These are phyloP conservation scores for Heterohyrax brucei DNA, from an alignment of 2,797 vertebrate species.

Conservation along the genomic window DNA sequence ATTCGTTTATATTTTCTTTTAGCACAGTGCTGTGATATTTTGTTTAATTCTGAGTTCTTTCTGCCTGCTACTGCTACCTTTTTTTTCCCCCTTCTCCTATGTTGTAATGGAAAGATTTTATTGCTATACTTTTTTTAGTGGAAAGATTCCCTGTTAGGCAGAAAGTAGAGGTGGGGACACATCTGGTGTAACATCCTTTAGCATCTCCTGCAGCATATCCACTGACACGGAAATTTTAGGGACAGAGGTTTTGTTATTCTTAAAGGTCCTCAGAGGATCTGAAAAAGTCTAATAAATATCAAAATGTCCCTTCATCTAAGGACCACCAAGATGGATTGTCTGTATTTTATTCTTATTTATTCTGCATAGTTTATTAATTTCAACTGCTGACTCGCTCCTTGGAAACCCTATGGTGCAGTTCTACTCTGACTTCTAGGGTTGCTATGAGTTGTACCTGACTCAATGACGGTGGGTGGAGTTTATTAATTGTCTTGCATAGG, in stretches of 20 bases:
- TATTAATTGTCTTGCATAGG: not conserved
- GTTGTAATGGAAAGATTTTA: not conserved
- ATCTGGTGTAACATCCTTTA: not conserved
- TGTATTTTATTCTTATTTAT: conserved; percentile 37
- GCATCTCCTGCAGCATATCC: not conserved
- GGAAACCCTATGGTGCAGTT: no score
- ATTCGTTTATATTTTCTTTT: conserved; percentile 37
- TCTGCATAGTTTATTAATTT: not conserved
- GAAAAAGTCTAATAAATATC: not conserved
- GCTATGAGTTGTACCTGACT: no score
- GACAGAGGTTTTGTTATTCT: not conserved
- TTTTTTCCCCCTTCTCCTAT: not conserved
- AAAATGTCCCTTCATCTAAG: not conserved
- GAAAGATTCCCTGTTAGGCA: not conserved
- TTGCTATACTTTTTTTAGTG: not conserved
- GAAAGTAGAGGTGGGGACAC: not conserved
- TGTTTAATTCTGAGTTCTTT: not conserved
- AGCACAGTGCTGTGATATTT: conserved; percentile 13
- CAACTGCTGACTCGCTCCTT: no score
- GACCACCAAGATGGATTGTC: not conserved
- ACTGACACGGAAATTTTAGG: not conserved
- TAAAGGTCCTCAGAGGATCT: not conserved
- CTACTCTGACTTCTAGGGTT: no score
- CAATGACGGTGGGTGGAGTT: not conserved
- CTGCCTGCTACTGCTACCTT: not conserved